Evolutionary conservation across 35 echinoderm and acorn worm species (phyloP).

Genomic region (Stichopus chloronotus): DNA sequence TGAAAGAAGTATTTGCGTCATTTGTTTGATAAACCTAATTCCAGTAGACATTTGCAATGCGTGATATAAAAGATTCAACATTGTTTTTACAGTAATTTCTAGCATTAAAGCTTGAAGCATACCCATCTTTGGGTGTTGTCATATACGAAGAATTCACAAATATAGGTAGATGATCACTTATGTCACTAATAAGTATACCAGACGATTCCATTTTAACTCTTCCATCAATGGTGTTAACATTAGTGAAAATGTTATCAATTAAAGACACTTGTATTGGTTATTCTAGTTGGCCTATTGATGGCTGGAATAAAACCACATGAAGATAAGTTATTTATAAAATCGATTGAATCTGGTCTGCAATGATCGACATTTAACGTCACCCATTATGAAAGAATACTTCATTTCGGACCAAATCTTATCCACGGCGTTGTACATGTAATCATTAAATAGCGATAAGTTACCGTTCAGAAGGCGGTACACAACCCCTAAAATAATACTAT

Average conservation of each 20-base stretch:
- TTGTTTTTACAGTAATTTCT: conserved; percentile 19
- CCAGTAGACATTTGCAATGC: conserved; percentile 15
- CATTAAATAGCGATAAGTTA: conserved; percentile 26
- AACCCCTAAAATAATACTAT: conserved; percentile 30
- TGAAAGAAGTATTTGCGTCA: conserved; percentile 14
- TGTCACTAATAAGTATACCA: conserved; percentile 24
- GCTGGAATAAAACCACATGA: neutral
- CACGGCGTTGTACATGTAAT: conserved; percentile 8
- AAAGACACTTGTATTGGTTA: neutral
- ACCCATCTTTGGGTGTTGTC: neutral
- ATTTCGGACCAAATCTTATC: conserved; percentile 33
- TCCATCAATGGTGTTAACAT: conserved; percentile 33
- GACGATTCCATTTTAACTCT: neutral
- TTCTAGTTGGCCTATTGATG: neutral
- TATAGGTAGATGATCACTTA: conserved; percentile 29
- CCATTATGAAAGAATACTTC: conserved; percentile 33
- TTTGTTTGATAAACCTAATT: conserved; percentile 30
- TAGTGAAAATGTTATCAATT: neutral
- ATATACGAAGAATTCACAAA: conserved; percentile 25
- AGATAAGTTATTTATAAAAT: conserved; percentile 16
- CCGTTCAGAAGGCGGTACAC: conserved; percentile 29
- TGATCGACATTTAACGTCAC: conserved; percentile 8
- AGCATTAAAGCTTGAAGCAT: neutral
- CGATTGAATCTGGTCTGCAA: neutral
- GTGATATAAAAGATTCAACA: neutral